Evolutionary conservation across 37 sponge, comb jelly and placozoan genomes (phyloP).

Genomic region (Haliclona indistincta): DNA sequence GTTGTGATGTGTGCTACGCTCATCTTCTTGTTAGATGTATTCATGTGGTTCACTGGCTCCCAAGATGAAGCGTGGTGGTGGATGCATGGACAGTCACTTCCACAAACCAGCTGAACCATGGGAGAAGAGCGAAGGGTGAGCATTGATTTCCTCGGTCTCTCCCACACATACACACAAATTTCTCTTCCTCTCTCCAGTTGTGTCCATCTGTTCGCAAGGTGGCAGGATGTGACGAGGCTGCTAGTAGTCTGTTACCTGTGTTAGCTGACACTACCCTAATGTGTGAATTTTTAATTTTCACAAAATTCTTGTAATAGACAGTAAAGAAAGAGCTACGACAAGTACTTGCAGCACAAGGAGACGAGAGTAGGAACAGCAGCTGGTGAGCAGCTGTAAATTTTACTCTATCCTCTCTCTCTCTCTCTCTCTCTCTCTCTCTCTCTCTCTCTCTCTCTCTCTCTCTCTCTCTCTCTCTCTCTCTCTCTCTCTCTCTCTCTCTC

Average conservation of each 20-base stretch:
- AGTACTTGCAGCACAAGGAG: slow-evolving; percentile 57
- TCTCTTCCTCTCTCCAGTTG: slow-evolving; percentile 58
- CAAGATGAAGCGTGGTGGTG: slow-evolving; percentile 82
- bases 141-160: too few species aligned
- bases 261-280: slow-evolving; percentile 67
- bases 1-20: too few species aligned
- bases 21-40: slow-evolving; percentile 80
- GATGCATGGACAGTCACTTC: slow-evolving; percentile 76
- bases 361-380: slow-evolving; percentile 54
- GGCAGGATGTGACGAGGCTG: slow-evolving; percentile 30
- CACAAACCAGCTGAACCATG: slow-evolving; percentile 90
- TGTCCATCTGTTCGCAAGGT: slow-evolving; percentile 78
- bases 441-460: too few species aligned
- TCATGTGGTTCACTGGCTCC: slow-evolving; percentile 98
- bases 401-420: too few species aligned
- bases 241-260: slow-evolving; percentile 54
- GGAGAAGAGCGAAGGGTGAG: slow-evolving; percentile 92
- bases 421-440: too few species aligned
- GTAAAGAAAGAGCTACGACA: too few species aligned
- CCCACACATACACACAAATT: too few species aligned
- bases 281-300: too few species aligned
- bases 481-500: too few species aligned
- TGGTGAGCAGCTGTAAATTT: too few species aligned
- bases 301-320: too few species aligned
- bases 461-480: too few species aligned